phyloP scores from a whole-genome alignment of 92 coral and sea anemone species.

The Phymanthus crucifer region DNA sequence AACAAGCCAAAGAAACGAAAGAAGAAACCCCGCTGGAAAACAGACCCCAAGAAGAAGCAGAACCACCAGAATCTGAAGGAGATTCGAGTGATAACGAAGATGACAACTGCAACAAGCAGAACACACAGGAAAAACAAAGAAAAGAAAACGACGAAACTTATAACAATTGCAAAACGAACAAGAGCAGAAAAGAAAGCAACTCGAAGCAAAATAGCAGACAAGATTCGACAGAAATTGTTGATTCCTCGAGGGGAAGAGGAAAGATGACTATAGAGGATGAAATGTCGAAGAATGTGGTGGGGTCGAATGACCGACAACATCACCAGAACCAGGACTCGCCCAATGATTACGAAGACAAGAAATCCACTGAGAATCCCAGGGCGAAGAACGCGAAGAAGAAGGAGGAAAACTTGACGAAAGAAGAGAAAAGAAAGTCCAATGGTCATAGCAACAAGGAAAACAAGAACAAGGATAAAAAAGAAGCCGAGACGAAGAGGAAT shows the following conservation, averaged over 20 bases:
- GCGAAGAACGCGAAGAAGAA: slow-evolving; percentile 24
- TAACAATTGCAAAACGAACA: slow-evolving; percentile 66
- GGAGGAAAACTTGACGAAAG: slow-evolving; percentile 18
- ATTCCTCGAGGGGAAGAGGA: slow-evolving; percentile 25
- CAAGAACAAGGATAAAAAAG: slow-evolving; percentile 36
- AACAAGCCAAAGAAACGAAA: slow-evolving; percentile 46
- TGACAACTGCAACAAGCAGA: slow-evolving; percentile 47
- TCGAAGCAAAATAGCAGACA: slow-evolving; percentile 10
- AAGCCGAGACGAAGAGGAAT: slow-evolving; percentile 38
- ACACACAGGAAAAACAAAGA: slow-evolving; percentile 79
- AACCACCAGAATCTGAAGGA: slow-evolving; percentile 65
- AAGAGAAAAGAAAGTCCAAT: slow-evolving; percentile 18
- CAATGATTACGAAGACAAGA: slow-evolving; percentile 35
- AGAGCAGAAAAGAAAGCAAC: slow-evolving; percentile 44
- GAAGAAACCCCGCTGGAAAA: slow-evolving; percentile 91
- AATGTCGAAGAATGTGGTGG: slow-evolving; percentile 29
- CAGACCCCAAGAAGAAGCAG: slow-evolving; percentile 75
- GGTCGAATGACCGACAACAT: slow-evolving; percentile 43
- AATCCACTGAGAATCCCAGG: slow-evolving; percentile 15
- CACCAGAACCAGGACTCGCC: slow-evolving; percentile 45
- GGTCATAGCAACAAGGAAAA: slow-evolving; percentile 10
- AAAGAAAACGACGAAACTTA: slow-evolving; percentile 54
- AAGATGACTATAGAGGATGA: slow-evolving; percentile 36
- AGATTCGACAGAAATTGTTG: slow-evolving; percentile 13
- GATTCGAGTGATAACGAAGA: slow-evolving; percentile 62